phyloP scores from a whole-genome alignment of 2,888 invertebrate species.

The Nephrotoma appendiculata region DNA sequence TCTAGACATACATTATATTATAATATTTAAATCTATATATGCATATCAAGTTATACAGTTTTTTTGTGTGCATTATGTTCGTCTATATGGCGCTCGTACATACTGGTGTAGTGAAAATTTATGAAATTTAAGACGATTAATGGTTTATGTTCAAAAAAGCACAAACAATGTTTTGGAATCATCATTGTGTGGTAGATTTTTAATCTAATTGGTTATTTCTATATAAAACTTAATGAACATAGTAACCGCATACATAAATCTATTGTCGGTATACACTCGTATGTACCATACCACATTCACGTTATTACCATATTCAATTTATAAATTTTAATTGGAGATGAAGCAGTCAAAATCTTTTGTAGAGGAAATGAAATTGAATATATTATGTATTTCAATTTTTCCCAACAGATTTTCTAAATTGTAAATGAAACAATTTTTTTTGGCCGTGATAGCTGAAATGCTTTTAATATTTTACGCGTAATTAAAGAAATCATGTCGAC shows the following conservation, averaged over 20 bases:
- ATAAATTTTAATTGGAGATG: no score
- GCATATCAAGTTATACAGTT: neutral
- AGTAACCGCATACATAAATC: neutral
- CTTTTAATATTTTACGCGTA: no score
- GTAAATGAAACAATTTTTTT: no score
- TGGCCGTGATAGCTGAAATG: no score
- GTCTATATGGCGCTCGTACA: neutral
- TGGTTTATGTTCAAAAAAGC: neutral
- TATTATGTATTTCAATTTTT: no score
- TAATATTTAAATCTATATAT: neutral
- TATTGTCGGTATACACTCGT: no score
- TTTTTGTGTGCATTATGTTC: neutral
- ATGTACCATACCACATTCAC: no score
- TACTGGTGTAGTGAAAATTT: neutral
- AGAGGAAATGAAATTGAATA: no score
- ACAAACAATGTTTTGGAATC: neutral
- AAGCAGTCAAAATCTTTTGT: no score
- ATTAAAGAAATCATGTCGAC: no score
- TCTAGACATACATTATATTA: neutral
- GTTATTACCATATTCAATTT: no score
- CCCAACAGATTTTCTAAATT: no score
- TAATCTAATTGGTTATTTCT: neutral
- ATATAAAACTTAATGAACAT: neutral
- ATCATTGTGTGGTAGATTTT: neutral
- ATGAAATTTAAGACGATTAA: neutral